These are phyloP conservation scores for Synaphobranchus kaupii DNA, from an alignment of 2,797 vertebrate species.

Conservation along the genomic window DNA sequence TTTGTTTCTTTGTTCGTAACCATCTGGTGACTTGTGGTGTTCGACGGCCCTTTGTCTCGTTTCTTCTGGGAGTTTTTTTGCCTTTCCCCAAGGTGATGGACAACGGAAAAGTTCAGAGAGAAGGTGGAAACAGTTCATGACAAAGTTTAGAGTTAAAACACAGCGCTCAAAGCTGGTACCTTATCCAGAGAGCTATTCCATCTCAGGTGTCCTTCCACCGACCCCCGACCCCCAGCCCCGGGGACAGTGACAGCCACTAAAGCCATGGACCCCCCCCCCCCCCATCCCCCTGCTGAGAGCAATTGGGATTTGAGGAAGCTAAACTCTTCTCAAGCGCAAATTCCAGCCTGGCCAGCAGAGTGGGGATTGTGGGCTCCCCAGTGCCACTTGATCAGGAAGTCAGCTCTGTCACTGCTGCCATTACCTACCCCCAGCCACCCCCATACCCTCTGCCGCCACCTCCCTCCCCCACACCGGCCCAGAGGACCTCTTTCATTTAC, in stretches of 20 bases:
- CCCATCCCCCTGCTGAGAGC: slow-evolving; percentile 72
- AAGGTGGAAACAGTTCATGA: neutral
- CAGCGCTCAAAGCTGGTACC: slow-evolving; percentile 54
- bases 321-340: slow-evolving; percentile 79
- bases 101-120: neutral
- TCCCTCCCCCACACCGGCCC: slow-evolving; percentile 50
- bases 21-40: neutral
- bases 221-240: slow-evolving; percentile 42
- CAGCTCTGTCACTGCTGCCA: slow-evolving; percentile 56
- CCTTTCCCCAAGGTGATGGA: neutral
- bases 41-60: neutral
- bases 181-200: slow-evolving; percentile 47
- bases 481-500: slow-evolving; percentile 65
- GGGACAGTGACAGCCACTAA: slow-evolving; percentile 63
- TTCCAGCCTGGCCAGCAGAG: slow-evolving; percentile 78
- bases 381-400: slow-evolving; percentile 66
- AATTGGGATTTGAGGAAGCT: slow-evolving; percentile 79
- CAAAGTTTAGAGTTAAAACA: neutral
- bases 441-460: slow-evolving; percentile 41
- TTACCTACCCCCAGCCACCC: neutral
- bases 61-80: neutral
- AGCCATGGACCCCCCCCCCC: slow-evolving; percentile 62
- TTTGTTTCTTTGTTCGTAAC: neutral
- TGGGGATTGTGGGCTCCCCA: slow-evolving; percentile 72
- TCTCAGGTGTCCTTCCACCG: neutral